phyloP scores from a whole-genome alignment of 1,140 invertebrate genomes.

The fruit fly (Drosophila melanogaster) region DNA sequence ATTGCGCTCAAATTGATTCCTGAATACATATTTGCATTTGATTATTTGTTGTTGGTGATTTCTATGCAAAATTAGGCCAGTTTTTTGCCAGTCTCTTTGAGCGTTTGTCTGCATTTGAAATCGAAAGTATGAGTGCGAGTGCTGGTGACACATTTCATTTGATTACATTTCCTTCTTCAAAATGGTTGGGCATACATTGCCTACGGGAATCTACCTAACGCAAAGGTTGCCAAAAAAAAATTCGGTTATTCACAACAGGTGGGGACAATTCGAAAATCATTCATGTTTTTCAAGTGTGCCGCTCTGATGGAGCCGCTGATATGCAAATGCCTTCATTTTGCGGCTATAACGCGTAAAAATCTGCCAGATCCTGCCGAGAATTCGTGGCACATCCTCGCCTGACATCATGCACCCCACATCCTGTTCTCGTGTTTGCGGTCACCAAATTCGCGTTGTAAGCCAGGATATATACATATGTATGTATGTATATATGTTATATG shows the following conservation, averaged over 20 bases:
- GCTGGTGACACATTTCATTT: constrained; percentile 75
- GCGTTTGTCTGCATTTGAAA: constrained; percentile 9
- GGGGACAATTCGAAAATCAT: constrained; percentile 5
- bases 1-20: constrained; percentile 80
- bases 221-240: not conserved
- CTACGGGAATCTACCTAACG: not conserved
- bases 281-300: constrained; percentile 15
- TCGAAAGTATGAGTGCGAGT: constrained; percentile 18
- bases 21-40: constrained; percentile 79
- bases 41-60: constrained; percentile 79
- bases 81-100: constrained; percentile 48
- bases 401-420: constrained; percentile 32
- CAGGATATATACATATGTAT: not conserved
- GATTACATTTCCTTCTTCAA: constrained; percentile 55
- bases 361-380: constrained; percentile 18
- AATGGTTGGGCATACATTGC: constrained; percentile 46
- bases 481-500: too few species aligned
- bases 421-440: constrained; percentile 66
- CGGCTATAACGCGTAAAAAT: constrained; percentile 60
- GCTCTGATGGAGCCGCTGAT: constrained; percentile 50
- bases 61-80: constrained; percentile 74
- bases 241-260: constrained; percentile 18
- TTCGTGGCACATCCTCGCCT: not conserved
- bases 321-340: constrained; percentile 77
- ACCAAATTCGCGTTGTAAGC: constrained; percentile 54